A percentile compares a stretch with the other conserved stretches of the same genome.
phyloP scores from a whole-genome alignment of 2,113 vertebrate genomes.

The Cacatua alba region DNA sequence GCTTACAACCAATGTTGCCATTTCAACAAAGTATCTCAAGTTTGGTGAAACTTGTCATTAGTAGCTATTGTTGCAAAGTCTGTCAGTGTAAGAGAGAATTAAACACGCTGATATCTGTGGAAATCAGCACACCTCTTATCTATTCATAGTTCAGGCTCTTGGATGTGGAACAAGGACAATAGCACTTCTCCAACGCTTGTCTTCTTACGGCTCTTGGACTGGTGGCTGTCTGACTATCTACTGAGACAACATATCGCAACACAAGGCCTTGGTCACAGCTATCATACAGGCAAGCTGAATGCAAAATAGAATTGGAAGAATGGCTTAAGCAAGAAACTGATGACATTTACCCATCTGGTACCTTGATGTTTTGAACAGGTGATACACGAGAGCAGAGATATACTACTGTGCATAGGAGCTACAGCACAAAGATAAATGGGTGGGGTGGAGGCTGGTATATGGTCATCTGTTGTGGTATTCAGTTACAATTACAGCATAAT shows the following conservation, averaged over 20 bases:
- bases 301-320: background rate
- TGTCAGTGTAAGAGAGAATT: background rate
- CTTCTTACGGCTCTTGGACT: background rate
- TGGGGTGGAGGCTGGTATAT: background rate
- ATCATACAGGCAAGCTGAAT: background rate
- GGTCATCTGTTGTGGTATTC: conserved; percentile 42
- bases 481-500: conserved; percentile 45
- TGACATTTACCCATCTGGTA: background rate
- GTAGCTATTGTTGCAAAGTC: background rate
- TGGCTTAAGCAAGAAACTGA: background rate
- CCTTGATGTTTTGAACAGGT: conserved; percentile 3
- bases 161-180: accelerated
- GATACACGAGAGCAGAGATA: background rate
- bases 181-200: background rate
- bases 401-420: background rate
- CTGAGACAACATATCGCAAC: background rate
- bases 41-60: background rate
- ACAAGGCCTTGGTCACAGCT: background rate
- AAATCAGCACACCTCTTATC: background rate
- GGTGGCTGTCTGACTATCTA: background rate
- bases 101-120: accelerated
- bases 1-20: accelerated
- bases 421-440: background rate
- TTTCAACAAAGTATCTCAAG: background rate
- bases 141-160: background rate